Evolutionary conservation across 2,888 invertebrate species (phyloP).

Genomic region (Dicranocentrus wangi): DNA sequence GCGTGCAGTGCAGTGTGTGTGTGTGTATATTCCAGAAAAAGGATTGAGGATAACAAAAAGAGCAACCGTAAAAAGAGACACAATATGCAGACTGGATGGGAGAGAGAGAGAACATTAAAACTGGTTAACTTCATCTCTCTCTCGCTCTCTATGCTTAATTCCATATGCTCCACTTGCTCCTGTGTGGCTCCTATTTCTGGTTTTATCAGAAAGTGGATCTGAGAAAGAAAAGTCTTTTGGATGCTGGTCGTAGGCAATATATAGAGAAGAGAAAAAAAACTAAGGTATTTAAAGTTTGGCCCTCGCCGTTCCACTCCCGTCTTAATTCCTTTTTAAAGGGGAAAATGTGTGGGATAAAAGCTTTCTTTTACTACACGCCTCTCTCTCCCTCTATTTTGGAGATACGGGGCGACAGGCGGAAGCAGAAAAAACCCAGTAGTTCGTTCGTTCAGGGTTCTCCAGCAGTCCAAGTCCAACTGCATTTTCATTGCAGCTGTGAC

Average conservation of each 20-base stretch:
- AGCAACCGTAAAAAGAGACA: too few species aligned
- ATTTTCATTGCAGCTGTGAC: constrained; percentile 28
- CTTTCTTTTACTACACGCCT: neutral
- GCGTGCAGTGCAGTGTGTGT: neutral
- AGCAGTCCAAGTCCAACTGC: neutral
- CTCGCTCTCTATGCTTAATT: constrained; percentile 5
- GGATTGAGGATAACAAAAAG: neutral
- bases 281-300: constrained; percentile 7
- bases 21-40: too few species aligned
- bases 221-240: too few species aligned
- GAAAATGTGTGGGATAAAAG: constrained; percentile 26
- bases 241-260: neutral
- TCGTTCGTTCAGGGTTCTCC: neutral
- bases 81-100: too few species aligned
- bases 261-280: too few species aligned
- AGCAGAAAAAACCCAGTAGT: neutral
- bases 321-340: constrained; percentile 11
- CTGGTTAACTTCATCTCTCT: neutral
- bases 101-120: too few species aligned
- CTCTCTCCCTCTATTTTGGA: constrained; percentile 15
- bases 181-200: constrained; percentile 13
- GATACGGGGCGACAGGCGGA: neutral
- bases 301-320: neutral
- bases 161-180: constrained; percentile 31
- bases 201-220: constrained; percentile 19